A percentile compares a stretch with the other conserved stretches of the same genome.
Evolutionary conservation across 1,140 invertebrate species (phyloP).

Genomic region (Metaphire vulgaris): DNA sequence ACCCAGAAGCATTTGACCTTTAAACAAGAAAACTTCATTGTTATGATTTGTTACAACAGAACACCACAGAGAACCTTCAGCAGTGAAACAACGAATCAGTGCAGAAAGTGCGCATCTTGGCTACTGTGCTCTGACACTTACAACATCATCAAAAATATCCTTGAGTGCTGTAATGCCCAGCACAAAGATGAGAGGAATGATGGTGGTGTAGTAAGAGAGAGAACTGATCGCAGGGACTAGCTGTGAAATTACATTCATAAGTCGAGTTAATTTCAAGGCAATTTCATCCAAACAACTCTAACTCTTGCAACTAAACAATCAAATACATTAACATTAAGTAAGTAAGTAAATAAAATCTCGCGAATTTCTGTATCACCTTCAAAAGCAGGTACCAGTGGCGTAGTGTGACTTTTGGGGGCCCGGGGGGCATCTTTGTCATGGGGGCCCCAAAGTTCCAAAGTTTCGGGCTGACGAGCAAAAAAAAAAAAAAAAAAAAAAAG

Average conservation of each 20-base stretch:
- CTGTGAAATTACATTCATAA: slow-evolving; percentile 6
- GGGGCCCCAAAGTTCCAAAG: too few species aligned
- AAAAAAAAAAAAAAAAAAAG: too few species aligned
- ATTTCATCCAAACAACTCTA: too few species aligned
- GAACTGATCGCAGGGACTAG: slow-evolving; percentile 28
- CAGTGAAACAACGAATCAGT: too few species aligned
- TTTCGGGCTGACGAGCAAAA: too few species aligned
- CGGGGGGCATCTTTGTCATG: too few species aligned
- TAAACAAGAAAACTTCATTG: not conserved
- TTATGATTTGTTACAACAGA: not conserved
- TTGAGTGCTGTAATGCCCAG: slow-evolving; percentile 86
- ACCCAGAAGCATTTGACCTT: not conserved
- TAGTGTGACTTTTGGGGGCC: not conserved
- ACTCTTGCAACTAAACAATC: not conserved
- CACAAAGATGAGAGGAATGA: slow-evolving; percentile 66
- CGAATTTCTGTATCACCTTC: not conserved
- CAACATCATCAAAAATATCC: slow-evolving; percentile 85
- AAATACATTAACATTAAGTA: not conserved
- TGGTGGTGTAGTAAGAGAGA: slow-evolving; percentile 55
- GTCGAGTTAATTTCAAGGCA: too few species aligned
- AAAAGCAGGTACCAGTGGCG: not conserved
- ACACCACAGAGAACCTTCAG: not conserved
- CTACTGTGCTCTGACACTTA: slow-evolving; percentile 57
- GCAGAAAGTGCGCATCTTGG: too few species aligned
- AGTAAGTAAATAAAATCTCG: not conserved